Base-by-base conservation (phyloP, 2,888 invertebrate genomes). In the Bellardia pandia region DNA sequence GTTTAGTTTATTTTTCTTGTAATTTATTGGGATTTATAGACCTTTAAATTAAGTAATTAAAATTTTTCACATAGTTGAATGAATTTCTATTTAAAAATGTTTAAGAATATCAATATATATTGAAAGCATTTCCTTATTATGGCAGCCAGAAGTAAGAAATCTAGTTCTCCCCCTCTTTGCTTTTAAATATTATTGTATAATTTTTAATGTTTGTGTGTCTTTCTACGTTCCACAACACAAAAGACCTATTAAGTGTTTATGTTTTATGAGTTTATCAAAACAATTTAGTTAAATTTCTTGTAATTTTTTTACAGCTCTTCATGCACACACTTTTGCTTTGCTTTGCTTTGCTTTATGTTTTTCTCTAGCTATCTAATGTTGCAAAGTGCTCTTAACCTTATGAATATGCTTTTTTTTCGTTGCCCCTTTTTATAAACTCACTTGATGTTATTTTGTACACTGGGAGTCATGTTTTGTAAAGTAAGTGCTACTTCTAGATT, bases 191-290 rank as follows among this genome's bases (percentile, higher is more conserved):
- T 37, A 58, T 48, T 23, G 23, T 23, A 23, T 23, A 23, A 64
- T 62, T 53, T 82, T 76, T 53, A 23, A 40, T 76, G 14, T 42
- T 40, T 76, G 5, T 62, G 40, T 33, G 23, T 48, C 13, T 62
- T 16, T 45, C 1, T 8, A n/a, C 7, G n/a, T 68, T 51, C 56
- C 75, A 13, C 45, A 75, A 68, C 85, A 87, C 85, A 85, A 84
- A 86, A 87, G 78, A 85, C 81, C 81, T 87, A 78, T 87, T 87
- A 85, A 87, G 85, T 82, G 81, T 87, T 87, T 85, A 78, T 82
- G 81, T 78, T 87, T 87, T 87, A 87, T 85, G 81, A 87, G 87
- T 82, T 87, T 85, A 87, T 62, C 78, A 81, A 87, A 87, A 87
- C 87, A 87, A 87, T 87, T 87, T 82, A 75, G 74, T 85, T 85